Conservation (phyloP, 2,797 vertebrate species). For the Telmatherina bonti region DNA sequence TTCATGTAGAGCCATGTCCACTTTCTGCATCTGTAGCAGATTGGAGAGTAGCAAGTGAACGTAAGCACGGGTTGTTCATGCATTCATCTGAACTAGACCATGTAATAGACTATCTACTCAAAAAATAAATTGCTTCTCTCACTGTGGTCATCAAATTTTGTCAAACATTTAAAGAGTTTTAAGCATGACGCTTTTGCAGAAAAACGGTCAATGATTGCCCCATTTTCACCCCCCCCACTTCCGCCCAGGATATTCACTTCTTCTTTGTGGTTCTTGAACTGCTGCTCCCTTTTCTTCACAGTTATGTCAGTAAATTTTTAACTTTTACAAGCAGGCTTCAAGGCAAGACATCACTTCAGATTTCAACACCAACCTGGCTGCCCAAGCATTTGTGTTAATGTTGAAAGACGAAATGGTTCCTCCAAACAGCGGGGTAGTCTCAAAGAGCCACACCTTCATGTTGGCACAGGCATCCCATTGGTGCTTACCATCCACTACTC, state of each 20-base stretch:
- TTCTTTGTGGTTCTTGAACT: background rate
- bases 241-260: background rate
- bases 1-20: background rate
- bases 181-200: slow-evolving; percentile 17
- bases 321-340: slow-evolving; percentile 31
- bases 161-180: slow-evolving; percentile 17
- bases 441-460: slow-evolving; percentile 95
- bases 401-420: slow-evolving; percentile 97
- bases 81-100: slow-evolving; percentile 44
- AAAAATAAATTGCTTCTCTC: slow-evolving; percentile 49
- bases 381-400: slow-evolving; percentile 97
- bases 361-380: slow-evolving; percentile 88
- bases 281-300: background rate
- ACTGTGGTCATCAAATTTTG: slow-evolving; percentile 26
- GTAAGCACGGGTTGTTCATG: slow-evolving; percentile 20
- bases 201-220: slow-evolving; percentile 10
- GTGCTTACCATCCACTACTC: slow-evolving; percentile 78
- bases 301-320: slow-evolving; percentile 48
- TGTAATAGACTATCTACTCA: slow-evolving; percentile 53
- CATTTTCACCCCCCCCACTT: slow-evolving; percentile 12
- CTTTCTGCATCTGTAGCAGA: slow-evolving; percentile 25
- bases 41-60: slow-evolving; percentile 17
- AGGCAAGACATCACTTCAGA: background rate
- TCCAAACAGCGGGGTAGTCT: slow-evolving; percentile 93
- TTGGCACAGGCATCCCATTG: slow-evolving; percentile 96